Evolutionary conservation across 2,888 invertebrate species (phyloP).

Genomic region (Nephrotoma guestfalica): DNA sequence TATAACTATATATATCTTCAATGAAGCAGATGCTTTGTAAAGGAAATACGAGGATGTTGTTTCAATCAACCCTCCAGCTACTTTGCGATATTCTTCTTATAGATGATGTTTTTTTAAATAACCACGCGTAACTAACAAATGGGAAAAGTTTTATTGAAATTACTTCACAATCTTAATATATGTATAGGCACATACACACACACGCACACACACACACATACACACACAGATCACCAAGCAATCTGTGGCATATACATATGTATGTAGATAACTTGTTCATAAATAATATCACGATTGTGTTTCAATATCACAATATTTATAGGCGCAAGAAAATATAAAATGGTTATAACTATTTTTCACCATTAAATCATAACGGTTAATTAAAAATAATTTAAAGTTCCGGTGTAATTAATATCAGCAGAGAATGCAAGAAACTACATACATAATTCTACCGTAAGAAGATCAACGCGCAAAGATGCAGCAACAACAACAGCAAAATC

Average conservation of each 20-base stretch:
- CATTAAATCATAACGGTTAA: neutral
- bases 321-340: neutral
- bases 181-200: neutral
- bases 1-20: too few relatives aligned
- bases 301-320: neutral
- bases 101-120: neutral
- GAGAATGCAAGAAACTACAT: neutral
- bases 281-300: neutral
- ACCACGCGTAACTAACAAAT: neutral
- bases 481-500: neutral
- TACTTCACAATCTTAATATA: neutral
- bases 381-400: neutral
- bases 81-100: neutral
- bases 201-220: neutral
- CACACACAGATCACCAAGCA: neutral
- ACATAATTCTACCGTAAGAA: neutral
- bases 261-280: neutral
- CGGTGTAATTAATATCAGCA: neutral
- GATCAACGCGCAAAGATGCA: neutral
- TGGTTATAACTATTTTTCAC: neutral
- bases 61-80: neutral
- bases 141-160: neutral
- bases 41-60: neutral
- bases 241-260: neutral
- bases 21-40: too few relatives aligned